These are phyloP conservation scores for Fukomys damarensis DNA, from an alignment of 2,113 vertebrate genomes.

Conservation along the genomic window DNA sequence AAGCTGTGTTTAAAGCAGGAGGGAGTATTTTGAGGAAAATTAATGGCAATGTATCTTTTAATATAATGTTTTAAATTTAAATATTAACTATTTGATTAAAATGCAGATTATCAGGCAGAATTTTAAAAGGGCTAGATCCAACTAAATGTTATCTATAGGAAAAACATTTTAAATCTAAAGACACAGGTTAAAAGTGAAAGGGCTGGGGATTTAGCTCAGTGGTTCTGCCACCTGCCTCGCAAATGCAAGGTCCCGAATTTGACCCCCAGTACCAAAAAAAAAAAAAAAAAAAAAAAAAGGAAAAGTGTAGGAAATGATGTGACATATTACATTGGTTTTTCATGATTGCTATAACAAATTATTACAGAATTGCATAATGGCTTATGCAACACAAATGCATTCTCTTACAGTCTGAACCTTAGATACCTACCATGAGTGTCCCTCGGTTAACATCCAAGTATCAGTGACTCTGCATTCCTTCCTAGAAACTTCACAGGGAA, in stretches of 20 bases:
- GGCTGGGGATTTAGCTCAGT: too few species aligned
- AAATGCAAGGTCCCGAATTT: too few species aligned
- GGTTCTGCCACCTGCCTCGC: too few species aligned
- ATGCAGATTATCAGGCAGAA: not conserved
- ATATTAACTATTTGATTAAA: not conserved
- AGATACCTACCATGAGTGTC: not conserved
- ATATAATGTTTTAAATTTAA: not conserved
- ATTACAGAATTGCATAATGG: not conserved
- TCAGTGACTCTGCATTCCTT: not conserved
- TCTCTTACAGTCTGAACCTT: not conserved
- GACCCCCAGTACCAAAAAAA: too few species aligned
- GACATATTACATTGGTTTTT: not conserved
- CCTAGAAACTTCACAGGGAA: not conserved
- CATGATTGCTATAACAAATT: not conserved
- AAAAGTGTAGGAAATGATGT: not conserved
- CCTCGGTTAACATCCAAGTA: not conserved
- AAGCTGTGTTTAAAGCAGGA: not conserved
- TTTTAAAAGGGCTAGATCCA: not conserved
- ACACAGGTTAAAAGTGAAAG: slow-evolving; percentile 18
- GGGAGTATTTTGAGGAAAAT: not conserved
- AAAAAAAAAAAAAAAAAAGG: too few species aligned
- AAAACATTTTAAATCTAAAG: slow-evolving; percentile 27
- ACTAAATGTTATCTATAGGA: not conserved
- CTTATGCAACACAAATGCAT: not conserved
- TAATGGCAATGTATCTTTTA: not conserved